These are phyloP conservation scores for Sandelia bainsii DNA, from an alignment of 2,797 vertebrate species.

Conservation along the genomic window DNA sequence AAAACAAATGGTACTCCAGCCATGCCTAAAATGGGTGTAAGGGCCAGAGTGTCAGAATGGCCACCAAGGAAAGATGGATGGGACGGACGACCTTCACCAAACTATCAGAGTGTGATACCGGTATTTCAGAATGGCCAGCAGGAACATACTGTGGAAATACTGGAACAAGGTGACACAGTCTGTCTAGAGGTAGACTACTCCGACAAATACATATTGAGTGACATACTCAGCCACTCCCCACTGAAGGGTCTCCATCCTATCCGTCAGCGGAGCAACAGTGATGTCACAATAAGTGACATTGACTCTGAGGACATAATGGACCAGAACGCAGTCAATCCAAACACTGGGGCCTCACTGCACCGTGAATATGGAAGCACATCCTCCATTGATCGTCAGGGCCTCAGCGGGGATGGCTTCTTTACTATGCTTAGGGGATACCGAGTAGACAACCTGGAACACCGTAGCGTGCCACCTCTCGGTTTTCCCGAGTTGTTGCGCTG, in stretches of 20 bases:
- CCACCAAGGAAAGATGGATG: slow-evolving; percentile 93
- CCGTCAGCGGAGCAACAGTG: slow-evolving; percentile 96
- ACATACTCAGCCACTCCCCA: slow-evolving; percentile 90
- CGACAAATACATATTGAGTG: slow-evolving; percentile 88
- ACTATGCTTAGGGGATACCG: slow-evolving; percentile 92
- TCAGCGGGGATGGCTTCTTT: slow-evolving; percentile 91
- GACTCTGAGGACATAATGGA: slow-evolving; percentile 94
- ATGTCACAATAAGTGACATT: slow-evolving; percentile 98
- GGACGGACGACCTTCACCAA: slow-evolving; percentile 87
- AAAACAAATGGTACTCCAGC: slow-evolving; percentile 91
- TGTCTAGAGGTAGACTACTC: slow-evolving; percentile 87
- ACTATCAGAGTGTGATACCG: slow-evolving; percentile 88
- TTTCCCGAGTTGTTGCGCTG: slow-evolving; percentile 92
- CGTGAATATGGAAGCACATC: slow-evolving; percentile 98
- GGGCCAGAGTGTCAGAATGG: slow-evolving; percentile 96
- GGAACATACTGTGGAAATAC: slow-evolving; percentile 82
- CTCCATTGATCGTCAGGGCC: slow-evolving; percentile 95
- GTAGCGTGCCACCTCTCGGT: slow-evolving; percentile 85
- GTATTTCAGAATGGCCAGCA: slow-evolving; percentile 90
- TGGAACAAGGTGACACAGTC: slow-evolving; percentile 83
- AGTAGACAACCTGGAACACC: slow-evolving; percentile 89
- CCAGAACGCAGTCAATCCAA: slow-evolving; percentile 95
- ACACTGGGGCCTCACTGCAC: slow-evolving; percentile 94
- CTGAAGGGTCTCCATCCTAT: slow-evolving; percentile 93
- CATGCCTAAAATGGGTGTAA: slow-evolving; percentile 98